Base-by-base conservation (phyloP, 2,888 invertebrate species). In the Polietes domitor region DNA sequence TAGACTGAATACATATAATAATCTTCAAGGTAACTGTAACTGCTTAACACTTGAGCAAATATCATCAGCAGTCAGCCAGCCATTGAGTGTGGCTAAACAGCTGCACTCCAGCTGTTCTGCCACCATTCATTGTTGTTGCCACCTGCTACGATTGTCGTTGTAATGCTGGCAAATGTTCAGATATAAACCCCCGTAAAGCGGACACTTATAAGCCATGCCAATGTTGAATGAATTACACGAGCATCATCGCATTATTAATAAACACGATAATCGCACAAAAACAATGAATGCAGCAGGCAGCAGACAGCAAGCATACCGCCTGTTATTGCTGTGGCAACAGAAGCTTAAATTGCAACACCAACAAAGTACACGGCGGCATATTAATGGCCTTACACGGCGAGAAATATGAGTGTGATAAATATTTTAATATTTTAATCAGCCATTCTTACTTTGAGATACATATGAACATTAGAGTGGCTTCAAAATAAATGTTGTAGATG, bases 41-140 rank as follows among this genome's bases (percentile, higher is more conserved):
- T 32, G 17, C 28, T 63, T 32, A 63, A 63, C 32, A 63, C 63
- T 21, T 65, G 65, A 65, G 21, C 19, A 41, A 37, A 41, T 65
- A 9, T 37, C 65, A 65, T 41, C 65, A 65, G 19, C 41, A 28
- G n/a, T 32, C 7, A 32, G 32, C 3, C 3, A 32, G 32, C 7
- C 6, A 37, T 37, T 2, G 15, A 58, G 21, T 1, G 28, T n/a
- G 10, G 63, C 37, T 65, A 19, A 19, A 19, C 53, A 37, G 2
- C 28, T 61, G 58, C 26, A 26, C 26, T 12, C 15, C 58, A 58
- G 19, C 63, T 32, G 37, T 37, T 63, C 32, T 32, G 37, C 7
- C 17, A 6, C n/a, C 37, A n/a, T 28, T 63, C 12, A 21, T 32
- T 61, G 61, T 61, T 61, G 28, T 17, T 17, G 15, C n/a, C 65